phyloP scores from a whole-genome alignment of 2,113 vertebrate species.

The Lasiurus borealis region DNA sequence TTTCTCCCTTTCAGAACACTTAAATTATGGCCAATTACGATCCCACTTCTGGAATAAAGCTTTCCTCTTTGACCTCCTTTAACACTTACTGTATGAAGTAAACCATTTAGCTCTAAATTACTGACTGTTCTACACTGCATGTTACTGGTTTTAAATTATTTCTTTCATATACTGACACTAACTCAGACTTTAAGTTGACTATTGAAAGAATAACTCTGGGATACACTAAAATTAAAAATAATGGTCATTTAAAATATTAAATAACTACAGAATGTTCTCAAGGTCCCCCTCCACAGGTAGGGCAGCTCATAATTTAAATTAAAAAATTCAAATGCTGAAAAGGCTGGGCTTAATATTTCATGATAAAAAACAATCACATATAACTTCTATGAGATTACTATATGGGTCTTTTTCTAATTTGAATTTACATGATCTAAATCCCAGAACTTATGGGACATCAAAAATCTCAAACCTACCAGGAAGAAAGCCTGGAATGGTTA shows the following conservation, averaged over 20 bases:
- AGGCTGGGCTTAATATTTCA: background rate
- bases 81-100: background rate
- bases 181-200: background rate
- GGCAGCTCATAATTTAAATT: background rate
- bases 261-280: background rate
- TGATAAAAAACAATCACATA: background rate
- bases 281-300: background rate
- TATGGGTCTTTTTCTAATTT: background rate
- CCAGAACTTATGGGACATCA: background rate
- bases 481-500: background rate
- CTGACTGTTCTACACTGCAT: background rate
- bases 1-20: background rate
- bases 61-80: background rate
- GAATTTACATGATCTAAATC: background rate
- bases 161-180: background rate
- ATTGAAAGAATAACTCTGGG: constrained; percentile 15
- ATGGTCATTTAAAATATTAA: background rate
- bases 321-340: background rate
- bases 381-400: background rate
- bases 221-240: constrained; percentile 13
- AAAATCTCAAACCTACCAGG: background rate
- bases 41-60: background rate
- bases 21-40: background rate
- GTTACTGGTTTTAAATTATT: background rate
- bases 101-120: background rate